phyloP scores from a whole-genome alignment of 2,888 invertebrate species.

The Yponomeuta evonymella region DNA sequence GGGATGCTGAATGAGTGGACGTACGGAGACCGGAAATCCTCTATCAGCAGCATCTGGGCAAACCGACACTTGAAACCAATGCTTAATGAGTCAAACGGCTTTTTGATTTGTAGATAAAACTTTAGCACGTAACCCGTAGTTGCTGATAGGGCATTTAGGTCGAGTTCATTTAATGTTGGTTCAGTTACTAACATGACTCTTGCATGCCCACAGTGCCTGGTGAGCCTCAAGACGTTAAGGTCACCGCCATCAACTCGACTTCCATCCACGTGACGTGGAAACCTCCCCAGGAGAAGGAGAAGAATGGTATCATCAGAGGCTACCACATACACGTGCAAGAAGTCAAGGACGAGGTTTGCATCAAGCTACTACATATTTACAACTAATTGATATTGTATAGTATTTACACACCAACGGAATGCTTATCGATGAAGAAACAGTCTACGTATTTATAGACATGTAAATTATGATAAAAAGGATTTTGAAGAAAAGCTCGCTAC shows the following conservation, averaged over 20 bases:
- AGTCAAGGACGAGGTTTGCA: conserved; percentile 85
- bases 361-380: not conserved
- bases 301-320: conserved; percentile 96
- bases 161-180: conserved; percentile 36
- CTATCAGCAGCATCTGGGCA: conserved; percentile 49
- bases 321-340: conserved; percentile 98
- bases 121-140: conserved; percentile 67
- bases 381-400: no score
- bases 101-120: conserved; percentile 36
- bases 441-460: no score
- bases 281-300: conserved; percentile 92
- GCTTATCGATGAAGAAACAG: no score
- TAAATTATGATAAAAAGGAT: no score
- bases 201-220: conserved; percentile 91
- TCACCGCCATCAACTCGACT: conserved; percentile 94
- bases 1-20: conserved; percentile 64
- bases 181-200: conserved; percentile 36
- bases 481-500: no score
- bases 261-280: conserved; percentile 96
- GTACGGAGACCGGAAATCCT: conserved; percentile 61
- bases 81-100: conserved; percentile 1
- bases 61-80: not conserved
- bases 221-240: conserved; percentile 95
- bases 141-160: conserved; percentile 76
- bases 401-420: no score